Evolutionary conservation across 2,888 invertebrate species (phyloP).

Genomic region (Acanthoscelides obtectus): DNA sequence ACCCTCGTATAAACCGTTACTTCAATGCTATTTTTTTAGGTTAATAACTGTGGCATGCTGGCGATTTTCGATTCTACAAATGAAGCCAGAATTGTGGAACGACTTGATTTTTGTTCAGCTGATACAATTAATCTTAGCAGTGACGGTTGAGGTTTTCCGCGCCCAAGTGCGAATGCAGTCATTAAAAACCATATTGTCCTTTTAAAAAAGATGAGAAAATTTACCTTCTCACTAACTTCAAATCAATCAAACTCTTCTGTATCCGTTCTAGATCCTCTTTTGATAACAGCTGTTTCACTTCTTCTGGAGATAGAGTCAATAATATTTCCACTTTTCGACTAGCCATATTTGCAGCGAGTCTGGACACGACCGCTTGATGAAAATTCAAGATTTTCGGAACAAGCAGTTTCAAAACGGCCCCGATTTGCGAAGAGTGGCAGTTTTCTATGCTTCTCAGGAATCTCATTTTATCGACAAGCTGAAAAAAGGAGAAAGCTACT

Average conservation of each 20-base stretch:
- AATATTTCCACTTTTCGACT: conserved; percentile 65
- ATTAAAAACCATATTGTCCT: too few species aligned
- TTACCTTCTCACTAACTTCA: conserved; percentile 58
- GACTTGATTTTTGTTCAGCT: too few species aligned
- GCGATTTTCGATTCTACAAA: too few species aligned
- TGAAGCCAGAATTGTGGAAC: too few species aligned
- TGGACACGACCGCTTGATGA: conserved; percentile 61
- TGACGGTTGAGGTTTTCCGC: too few species aligned
- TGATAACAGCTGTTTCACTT: conserved; percentile 60
- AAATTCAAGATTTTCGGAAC: conserved; percentile 62
- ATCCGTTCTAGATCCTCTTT: conserved; percentile 66
- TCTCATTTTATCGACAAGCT: conserved; percentile 50
- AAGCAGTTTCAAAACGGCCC: conserved; percentile 60
- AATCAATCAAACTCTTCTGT: conserved; percentile 56
- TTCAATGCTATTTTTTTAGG: too few species aligned
- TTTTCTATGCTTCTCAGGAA: conserved; percentile 65
- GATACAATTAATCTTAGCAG: too few species aligned
- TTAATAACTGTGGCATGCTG: too few species aligned
- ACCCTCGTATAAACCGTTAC: too few species aligned
- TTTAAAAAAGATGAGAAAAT: conserved; percentile 27
- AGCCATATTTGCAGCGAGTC: conserved; percentile 68
- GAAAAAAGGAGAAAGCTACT: too few species aligned
- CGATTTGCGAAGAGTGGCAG: conserved; percentile 67
- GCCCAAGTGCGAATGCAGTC: too few species aligned
- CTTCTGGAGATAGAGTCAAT: conserved; percentile 57